Conservation (phyloP, 2,113 vertebrate species). For the Donacobius atricapilla region DNA sequence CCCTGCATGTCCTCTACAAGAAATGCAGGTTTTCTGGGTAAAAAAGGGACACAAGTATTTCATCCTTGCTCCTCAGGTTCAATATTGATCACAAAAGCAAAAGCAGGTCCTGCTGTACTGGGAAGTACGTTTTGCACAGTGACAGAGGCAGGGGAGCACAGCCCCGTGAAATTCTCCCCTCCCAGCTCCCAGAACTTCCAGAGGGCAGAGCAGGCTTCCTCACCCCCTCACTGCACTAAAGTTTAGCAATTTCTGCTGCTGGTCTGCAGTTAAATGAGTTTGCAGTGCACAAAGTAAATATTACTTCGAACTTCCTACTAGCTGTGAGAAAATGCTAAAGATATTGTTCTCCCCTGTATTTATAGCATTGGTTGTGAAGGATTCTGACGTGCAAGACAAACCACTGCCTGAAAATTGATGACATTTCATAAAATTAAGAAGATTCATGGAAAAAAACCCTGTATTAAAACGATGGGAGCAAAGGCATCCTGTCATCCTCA, state of each 20-base stretch:
- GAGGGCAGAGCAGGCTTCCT: not conserved
- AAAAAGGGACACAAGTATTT: not conserved
- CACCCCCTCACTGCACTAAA: not conserved
- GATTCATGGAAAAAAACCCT: not conserved
- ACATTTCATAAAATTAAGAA: not conserved
- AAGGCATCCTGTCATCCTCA: not conserved
- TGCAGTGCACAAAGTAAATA: not conserved
- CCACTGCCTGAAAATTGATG: not conserved
- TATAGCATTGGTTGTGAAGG: not conserved
- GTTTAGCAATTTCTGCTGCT: not conserved
- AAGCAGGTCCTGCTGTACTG: not conserved
- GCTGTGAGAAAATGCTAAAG: not conserved
- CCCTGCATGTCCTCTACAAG: not conserved
- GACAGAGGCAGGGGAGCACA: not conserved
- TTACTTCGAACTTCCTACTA: not conserved
- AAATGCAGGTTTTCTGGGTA: not conserved
- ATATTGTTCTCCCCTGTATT: not conserved
- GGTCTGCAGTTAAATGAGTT: not conserved
- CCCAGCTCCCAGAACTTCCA: not conserved
- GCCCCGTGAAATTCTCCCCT: not conserved
- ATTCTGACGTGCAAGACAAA: not conserved
- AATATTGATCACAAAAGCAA: not conserved
- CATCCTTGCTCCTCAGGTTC: not conserved
- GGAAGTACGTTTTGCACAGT: not conserved
- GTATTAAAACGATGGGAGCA: not conserved